These are phyloP conservation scores for Holocentrus rufus DNA, from an alignment of 2,797 vertebrate genomes.

Conservation along the genomic window DNA sequence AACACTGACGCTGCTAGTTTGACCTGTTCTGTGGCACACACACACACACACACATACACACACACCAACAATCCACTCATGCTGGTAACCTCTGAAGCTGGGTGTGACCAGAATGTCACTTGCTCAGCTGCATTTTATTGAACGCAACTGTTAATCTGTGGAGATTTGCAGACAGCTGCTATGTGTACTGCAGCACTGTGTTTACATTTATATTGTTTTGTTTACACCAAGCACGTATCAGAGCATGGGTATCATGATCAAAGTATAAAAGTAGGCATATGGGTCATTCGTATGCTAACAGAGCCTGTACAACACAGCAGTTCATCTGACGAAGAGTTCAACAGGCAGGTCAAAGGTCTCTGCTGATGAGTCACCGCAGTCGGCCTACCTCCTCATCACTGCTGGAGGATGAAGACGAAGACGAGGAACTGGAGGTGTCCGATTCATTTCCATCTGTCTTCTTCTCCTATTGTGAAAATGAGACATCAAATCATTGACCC, in stretches of 20 bases:
- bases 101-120: conserved; percentile 19
- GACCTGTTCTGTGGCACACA: conserved; percentile 28
- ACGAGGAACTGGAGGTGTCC: not conserved
- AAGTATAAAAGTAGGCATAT: not conserved
- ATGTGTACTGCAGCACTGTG: not conserved
- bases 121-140: conserved; percentile 20
- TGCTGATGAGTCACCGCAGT: no score
- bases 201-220: no score
- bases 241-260: no score
- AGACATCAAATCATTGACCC: no score
- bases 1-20: conserved; percentile 21
- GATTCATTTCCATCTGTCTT: not conserved
- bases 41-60: not conserved
- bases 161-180: not conserved
- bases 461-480: no score
- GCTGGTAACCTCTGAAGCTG: conserved; percentile 15
- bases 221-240: not conserved
- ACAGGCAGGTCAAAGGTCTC: no score
- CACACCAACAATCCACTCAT: no score
- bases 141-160: not conserved
- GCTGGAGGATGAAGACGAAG: conserved; percentile 56
- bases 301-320: not conserved
- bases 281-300: not conserved
- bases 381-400: conserved; percentile 56
- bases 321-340: not conserved